A percentile compares a stretch with the other conserved stretches of the same genome.
phyloP scores from a whole-genome alignment of 2,113 vertebrate species.

The Glareola pratincola region DNA sequence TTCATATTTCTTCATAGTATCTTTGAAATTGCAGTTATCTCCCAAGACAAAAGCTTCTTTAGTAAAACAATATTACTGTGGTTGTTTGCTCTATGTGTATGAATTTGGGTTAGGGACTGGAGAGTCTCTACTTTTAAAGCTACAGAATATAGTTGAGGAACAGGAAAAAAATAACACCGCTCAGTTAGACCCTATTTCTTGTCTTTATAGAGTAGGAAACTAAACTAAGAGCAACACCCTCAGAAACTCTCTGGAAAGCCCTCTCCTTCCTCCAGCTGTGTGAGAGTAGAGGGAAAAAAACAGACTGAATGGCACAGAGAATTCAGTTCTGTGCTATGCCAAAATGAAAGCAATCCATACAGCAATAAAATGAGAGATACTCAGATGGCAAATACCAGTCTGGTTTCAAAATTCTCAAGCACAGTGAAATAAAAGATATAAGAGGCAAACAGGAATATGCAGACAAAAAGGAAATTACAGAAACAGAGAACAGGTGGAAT shows the following conservation, averaged over 20 bases:
- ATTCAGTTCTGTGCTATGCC: neutral
- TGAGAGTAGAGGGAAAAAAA: rapidly evolving
- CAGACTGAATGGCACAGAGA: neutral
- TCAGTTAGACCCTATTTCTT: neutral
- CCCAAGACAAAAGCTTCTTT: neutral
- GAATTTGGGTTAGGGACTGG: neutral
- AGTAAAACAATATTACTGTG: neutral
- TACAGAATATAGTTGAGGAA: neutral
- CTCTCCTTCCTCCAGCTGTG: neutral
- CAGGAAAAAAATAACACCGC: neutral
- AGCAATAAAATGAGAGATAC: neutral
- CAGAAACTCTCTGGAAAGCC: neutral
- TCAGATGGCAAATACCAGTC: neutral
- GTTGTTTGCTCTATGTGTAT: neutral
- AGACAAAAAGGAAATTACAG: neutral
- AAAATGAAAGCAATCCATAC: neutral
- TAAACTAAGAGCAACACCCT: neutral
- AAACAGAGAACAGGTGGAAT: neutral
- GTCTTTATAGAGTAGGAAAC: neutral
- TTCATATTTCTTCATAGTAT: neutral
- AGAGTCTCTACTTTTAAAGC: neutral
- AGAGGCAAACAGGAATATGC: neutral
- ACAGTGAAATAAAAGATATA: neutral
- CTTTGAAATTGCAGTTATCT: neutral
- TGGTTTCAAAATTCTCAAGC: neutral